Evolutionary conservation across 2,888 invertebrate species (phyloP).

Genomic region (Apotomis betuletana): DNA sequence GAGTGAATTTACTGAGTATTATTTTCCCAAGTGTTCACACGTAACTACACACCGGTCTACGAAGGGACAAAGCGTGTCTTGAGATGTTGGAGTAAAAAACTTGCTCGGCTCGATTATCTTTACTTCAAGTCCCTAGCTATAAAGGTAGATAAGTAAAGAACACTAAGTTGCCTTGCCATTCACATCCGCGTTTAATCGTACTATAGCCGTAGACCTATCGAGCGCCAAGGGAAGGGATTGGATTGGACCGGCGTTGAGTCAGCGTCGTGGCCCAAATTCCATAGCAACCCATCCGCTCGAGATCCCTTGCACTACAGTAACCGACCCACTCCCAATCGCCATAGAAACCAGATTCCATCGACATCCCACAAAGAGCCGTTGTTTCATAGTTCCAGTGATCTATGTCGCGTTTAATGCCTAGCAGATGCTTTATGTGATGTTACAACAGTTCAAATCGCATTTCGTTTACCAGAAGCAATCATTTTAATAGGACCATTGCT

Average conservation of each 20-base stretch:
- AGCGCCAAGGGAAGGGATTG: slow-evolving; percentile 71
- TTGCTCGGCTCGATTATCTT: slow-evolving; percentile 22
- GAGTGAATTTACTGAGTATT: neutral
- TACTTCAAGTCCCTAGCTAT: neutral
- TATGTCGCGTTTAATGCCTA: slow-evolving; percentile 65
- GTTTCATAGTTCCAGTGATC: slow-evolving; percentile 64
- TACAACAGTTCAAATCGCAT: slow-evolving; percentile 52
- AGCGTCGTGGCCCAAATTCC: slow-evolving; percentile 81
- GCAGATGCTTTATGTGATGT: slow-evolving; percentile 67
- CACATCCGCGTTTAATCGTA: slow-evolving; percentile 53
- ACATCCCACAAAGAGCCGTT: slow-evolving; percentile 60
- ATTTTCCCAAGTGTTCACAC: neutral
- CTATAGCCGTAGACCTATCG: slow-evolving; percentile 26
- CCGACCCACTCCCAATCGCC: slow-evolving; percentile 50
- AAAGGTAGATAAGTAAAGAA: slow-evolving; percentile 26
- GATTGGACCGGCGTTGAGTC: slow-evolving; percentile 78
- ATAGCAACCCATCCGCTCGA: slow-evolving; percentile 71
- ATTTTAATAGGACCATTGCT: slow-evolving; percentile 34
- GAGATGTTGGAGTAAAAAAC: slow-evolving; percentile 6
- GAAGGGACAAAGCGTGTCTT: slow-evolving; percentile 10
- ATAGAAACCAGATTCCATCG: slow-evolving; percentile 56
- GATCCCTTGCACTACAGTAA: slow-evolving; percentile 55
- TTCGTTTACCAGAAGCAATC: slow-evolving; percentile 43
- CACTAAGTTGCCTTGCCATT: slow-evolving; percentile 44
- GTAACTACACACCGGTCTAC: neutral